Conservation (phyloP, 2,888 invertebrate species). For the Pammene aurita region DNA sequence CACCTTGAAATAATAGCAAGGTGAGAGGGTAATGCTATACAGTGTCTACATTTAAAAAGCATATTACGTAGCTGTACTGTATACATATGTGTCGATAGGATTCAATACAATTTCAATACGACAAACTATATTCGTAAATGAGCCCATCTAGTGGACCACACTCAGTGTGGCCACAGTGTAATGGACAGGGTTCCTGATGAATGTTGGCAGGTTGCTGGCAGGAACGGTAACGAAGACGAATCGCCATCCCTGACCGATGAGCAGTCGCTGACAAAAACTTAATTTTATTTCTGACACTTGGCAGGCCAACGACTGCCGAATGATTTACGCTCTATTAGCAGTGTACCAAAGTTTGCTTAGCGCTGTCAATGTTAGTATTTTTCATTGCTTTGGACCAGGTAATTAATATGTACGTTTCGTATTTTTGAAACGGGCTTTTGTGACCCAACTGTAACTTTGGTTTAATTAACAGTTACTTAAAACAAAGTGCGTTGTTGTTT, state of each 20-base stretch:
- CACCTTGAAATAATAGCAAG: too few relatives aligned
- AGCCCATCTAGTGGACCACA: too few relatives aligned
- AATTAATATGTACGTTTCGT: neutral
- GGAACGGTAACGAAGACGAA: constrained; percentile 69
- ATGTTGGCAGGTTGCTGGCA: constrained; percentile 60
- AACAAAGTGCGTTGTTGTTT: too few relatives aligned
- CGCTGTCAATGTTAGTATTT: constrained; percentile 11
- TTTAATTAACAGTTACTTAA: too few relatives aligned
- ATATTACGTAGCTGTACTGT: too few relatives aligned
- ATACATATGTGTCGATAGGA: too few relatives aligned
- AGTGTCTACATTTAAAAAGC: too few relatives aligned
- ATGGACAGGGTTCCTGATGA: constrained; percentile 58
- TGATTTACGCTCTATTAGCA: constrained; percentile 24
- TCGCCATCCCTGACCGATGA: constrained; percentile 62
- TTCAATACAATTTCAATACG: neutral
- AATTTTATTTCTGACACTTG: constrained; percentile 47
- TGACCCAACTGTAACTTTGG: neutral
- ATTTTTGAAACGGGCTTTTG: neutral
- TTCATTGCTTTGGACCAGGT: neutral
- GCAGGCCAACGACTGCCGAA: constrained; percentile 6
- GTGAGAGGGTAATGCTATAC: too few relatives aligned
- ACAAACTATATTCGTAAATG: too few relatives aligned
- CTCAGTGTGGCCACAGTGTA: constrained; percentile 42
- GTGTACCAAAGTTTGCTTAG: constrained; percentile 9
- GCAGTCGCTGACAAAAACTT: constrained; percentile 57